These are phyloP conservation scores for Nymphalis c-album DNA, from an alignment of 2,888 invertebrate species.

Conservation along the genomic window DNA sequence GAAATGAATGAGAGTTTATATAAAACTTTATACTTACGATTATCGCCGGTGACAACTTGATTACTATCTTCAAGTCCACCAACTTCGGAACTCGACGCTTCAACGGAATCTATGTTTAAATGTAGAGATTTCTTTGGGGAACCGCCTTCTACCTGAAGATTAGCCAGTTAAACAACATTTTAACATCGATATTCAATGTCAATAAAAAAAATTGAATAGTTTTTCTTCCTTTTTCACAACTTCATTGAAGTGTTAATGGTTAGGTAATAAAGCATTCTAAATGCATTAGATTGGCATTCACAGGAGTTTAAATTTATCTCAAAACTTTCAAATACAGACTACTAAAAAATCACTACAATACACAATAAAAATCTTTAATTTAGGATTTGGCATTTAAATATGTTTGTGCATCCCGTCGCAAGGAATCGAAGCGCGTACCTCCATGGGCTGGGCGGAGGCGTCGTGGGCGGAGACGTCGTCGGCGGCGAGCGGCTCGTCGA, in stretches of 20 bases:
- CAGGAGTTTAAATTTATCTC: too few relatives aligned
- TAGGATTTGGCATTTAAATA: too few relatives aligned
- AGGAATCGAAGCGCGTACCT: constrained; percentile 45
- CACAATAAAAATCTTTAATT: too few relatives aligned
- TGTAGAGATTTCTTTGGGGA: constrained; percentile 55
- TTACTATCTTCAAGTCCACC: constrained; percentile 43
- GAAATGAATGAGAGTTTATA: too few relatives aligned
- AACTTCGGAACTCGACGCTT: constrained; percentile 58
- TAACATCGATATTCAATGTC: neutral
- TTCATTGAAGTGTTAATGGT: too few relatives aligned
- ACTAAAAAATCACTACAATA: too few relatives aligned
- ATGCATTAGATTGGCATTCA: too few relatives aligned
- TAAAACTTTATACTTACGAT: constrained; percentile 48
- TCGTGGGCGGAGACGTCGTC: constrained; percentile 48
- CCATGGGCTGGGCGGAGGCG: constrained; percentile 63
- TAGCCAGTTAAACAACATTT: neutral
- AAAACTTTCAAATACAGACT: too few relatives aligned
- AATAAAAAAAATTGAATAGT: neutral
- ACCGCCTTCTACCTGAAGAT: constrained; percentile 55
- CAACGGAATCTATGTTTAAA: constrained; percentile 54
- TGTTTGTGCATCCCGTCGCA: too few relatives aligned
- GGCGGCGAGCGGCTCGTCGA: constrained; percentile 31
- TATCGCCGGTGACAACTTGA: constrained; percentile 44
- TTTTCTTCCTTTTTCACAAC: too few relatives aligned
- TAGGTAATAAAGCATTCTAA: too few relatives aligned